Conservation (phyloP, 2,113 vertebrate genomes). For the Oreotragus oreotragus region DNA sequence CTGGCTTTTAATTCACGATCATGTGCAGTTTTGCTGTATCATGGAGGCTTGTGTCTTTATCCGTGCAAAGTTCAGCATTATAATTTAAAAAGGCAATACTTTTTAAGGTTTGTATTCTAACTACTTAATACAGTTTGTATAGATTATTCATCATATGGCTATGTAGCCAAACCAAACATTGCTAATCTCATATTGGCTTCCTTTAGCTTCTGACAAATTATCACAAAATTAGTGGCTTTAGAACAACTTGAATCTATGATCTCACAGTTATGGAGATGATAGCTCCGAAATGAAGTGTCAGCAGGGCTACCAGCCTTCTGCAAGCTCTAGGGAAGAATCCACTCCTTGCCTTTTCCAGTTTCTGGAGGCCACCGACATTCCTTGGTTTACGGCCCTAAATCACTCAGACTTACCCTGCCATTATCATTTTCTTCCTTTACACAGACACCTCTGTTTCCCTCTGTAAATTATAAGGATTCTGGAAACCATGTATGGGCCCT, state of each 20-base stretch:
- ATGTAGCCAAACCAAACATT: background rate
- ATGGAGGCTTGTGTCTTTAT: background rate
- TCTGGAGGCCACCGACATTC: background rate
- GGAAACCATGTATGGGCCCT: fast-evolving
- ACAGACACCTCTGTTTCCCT: background rate
- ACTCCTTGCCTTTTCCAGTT: background rate
- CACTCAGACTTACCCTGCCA: too few relatives aligned
- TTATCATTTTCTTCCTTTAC: background rate
- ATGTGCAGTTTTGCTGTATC: background rate
- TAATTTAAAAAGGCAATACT: background rate
- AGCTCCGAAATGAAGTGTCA: background rate
- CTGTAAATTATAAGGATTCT: background rate
- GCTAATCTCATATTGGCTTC: background rate
- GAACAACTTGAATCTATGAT: background rate
- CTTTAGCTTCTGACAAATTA: background rate
- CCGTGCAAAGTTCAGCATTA: background rate
- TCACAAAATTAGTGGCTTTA: background rate
- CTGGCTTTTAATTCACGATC: background rate
- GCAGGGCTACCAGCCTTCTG: background rate
- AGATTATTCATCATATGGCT: background rate
- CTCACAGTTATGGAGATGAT: background rate
- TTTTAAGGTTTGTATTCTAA: background rate
- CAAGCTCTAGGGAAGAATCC: background rate
- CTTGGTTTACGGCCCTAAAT: too few relatives aligned
- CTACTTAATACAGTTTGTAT: background rate